Conservation (phyloP, 2,113 vertebrate species). For the Chascanopsetta lugubris region DNA sequence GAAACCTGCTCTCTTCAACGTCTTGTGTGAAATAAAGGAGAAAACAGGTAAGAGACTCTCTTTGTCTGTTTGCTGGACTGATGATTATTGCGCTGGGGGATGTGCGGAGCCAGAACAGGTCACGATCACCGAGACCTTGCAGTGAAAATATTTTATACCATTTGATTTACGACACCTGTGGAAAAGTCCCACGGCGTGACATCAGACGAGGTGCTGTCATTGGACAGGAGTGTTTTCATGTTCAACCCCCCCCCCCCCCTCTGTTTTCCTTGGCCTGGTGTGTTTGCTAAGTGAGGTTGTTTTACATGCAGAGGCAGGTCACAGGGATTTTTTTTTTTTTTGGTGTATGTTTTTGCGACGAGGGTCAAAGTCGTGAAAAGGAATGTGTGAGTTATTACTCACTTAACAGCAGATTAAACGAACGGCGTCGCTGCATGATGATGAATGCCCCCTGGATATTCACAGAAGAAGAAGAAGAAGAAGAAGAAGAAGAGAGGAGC, state of each 20-base stretch:
- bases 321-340: constrained; percentile 62
- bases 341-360: constrained; percentile 69
- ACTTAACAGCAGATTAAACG: constrained; percentile 73
- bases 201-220: constrained; percentile 41
- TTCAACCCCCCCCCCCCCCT: constrained; percentile 40
- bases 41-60: constrained; percentile 76
- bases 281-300: constrained; percentile 61
- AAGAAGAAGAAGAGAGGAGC: constrained; percentile 53
- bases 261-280: constrained; percentile 53
- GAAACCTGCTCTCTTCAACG: constrained; percentile 84
- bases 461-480: constrained; percentile 57
- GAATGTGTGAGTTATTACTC: constrained; percentile 73
- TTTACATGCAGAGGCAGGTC: constrained; percentile 69
- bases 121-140: neutral
- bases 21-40: constrained; percentile 84
- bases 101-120: constrained; percentile 5
- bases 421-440: constrained; percentile 45
- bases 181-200: constrained; percentile 27
- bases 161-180: constrained; percentile 6
- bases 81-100: neutral
- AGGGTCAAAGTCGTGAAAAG: constrained; percentile 70
- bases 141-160: neutral
- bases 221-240: constrained; percentile 58
- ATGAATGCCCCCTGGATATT: constrained; percentile 59
- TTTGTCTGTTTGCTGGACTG: constrained; percentile 7